Evolutionary conservation across 1,140 invertebrate species (phyloP).

Genomic region (Drosophila pallidifrons): DNA sequence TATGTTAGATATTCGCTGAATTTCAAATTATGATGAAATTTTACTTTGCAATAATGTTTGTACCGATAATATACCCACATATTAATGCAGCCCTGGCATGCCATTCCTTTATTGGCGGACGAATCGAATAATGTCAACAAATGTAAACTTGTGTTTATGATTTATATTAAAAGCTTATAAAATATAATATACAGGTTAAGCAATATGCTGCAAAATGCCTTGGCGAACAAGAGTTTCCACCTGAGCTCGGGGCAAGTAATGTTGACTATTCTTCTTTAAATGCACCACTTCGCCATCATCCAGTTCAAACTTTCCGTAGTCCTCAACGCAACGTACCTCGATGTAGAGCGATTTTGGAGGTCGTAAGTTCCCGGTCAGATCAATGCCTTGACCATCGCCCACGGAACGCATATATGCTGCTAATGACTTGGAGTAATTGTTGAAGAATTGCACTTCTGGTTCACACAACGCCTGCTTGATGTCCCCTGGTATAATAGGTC

Average conservation of each 20-base stretch:
- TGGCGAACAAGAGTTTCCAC: constrained; percentile 97
- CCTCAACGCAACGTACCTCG: constrained; percentile 94
- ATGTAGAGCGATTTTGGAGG: constrained; percentile 97
- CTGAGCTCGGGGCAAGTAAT: constrained; percentile 94
- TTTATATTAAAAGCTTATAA: constrained; percentile 13
- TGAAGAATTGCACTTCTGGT: constrained; percentile 94
- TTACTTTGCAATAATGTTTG: no score
- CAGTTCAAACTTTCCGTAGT: constrained; percentile 97
- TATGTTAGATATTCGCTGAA: no score
- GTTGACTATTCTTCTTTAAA: constrained; percentile 96
- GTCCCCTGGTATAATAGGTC: constrained; percentile 94
- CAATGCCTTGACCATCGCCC: constrained; percentile 93
- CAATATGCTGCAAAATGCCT: constrained; percentile 93
- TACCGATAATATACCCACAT: not conserved
- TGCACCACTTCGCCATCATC: constrained; percentile 95
- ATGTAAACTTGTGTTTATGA: not conserved
- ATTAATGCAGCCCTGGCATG: constrained; percentile 3
- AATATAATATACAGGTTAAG: constrained; percentile 28
- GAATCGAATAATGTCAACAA: not conserved
- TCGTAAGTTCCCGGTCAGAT: constrained; percentile 94
- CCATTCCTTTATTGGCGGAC: not conserved
- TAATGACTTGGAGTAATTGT: constrained; percentile 93
- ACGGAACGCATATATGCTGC: constrained; percentile 96
- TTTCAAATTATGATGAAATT: no score
- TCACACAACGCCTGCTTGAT: constrained; percentile 92